phyloP scores from a whole-genome alignment of 2,113 vertebrate genomes.

The Larimichthys crocea region DNA sequence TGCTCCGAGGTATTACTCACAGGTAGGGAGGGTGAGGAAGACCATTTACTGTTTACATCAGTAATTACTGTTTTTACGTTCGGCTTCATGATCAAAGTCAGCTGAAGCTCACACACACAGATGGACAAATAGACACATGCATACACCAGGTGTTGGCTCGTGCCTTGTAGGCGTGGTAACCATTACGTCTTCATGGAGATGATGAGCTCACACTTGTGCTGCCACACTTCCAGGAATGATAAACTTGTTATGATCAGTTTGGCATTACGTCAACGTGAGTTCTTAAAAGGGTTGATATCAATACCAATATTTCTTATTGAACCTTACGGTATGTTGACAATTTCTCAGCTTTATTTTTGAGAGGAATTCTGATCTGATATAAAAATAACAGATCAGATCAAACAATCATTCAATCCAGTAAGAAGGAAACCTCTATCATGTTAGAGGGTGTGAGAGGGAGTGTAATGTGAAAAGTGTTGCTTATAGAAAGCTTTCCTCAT shows the following conservation, averaged over 20 bases:
- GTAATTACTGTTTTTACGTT: conserved; percentile 85
- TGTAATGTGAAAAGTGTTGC: no score
- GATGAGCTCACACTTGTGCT: conserved; percentile 66
- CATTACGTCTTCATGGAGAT: conserved; percentile 45
- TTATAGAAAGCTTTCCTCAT: no score
- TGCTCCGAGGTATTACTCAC: conserved; percentile 67
- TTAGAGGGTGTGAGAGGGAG: no score
- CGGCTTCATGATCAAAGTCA: conserved; percentile 84
- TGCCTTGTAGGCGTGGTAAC: conserved; percentile 63
- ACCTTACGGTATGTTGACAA: not conserved
- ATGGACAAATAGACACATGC: conserved; percentile 63
- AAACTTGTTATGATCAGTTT: conserved; percentile 53
- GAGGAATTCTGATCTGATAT: not conserved
- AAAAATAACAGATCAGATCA: not conserved
- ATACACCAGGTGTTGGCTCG: conserved; percentile 72
- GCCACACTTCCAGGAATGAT: conserved; percentile 80
- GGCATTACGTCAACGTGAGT: not conserved
- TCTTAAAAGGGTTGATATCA: not conserved
- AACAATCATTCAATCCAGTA: not conserved
- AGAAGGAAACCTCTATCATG: not conserved
- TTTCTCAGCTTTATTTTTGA: not conserved
- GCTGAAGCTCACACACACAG: conserved; percentile 41
- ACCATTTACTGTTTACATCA: conserved; percentile 71
- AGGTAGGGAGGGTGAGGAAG: conserved; percentile 51
- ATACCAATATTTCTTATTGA: not conserved